Percentiles rank a stretch among this genome's conserved stretches.
Evolutionary conservation across 2,113 vertebrate species (phyloP).

Genomic region (Tor tambroides): DNA sequence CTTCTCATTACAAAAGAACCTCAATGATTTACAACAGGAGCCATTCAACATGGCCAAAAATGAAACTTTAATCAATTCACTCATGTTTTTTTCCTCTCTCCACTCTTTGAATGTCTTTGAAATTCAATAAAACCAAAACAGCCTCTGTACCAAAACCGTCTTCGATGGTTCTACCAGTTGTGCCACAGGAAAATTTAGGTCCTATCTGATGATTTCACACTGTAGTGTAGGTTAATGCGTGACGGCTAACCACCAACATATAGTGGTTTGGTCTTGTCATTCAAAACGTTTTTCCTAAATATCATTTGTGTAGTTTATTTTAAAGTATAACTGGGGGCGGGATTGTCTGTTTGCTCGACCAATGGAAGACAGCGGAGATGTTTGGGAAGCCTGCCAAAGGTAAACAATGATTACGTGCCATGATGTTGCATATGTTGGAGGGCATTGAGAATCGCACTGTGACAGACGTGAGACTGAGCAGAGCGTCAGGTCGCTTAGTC

Average conservation of each 20-base stretch:
- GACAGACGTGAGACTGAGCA: conserved; percentile 18
- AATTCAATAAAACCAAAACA: conserved; percentile 16
- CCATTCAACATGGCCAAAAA: conserved; percentile 17
- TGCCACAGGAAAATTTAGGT: neutral
- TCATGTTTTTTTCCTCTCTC: neutral
- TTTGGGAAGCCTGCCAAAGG: conserved; percentile 4
- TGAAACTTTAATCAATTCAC: neutral
- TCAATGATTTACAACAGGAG: conserved; percentile 35
- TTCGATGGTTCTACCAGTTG: conserved; percentile 48
- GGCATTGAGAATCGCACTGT: neutral
- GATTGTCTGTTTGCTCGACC: neutral
- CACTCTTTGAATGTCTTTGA: neutral
- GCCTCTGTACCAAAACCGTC: conserved; percentile 14
- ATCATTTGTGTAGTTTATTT: neutral
- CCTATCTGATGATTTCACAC: conserved; percentile 12
- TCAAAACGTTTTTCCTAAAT: neutral
- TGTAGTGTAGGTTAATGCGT: neutral
- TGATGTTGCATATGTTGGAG: conserved; percentile 9
- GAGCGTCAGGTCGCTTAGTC: conserved; percentile 30
- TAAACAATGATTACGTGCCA: neutral
- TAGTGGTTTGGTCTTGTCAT: neutral
- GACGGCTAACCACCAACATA: neutral
- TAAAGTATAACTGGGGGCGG: too few species aligned
- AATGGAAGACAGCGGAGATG: neutral
- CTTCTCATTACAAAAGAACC: conserved; percentile 31